Evolutionary conservation across 2,797 vertebrate species (phyloP), one percentile per base, ranked within the genome.

Genomic region (Bradypodion ventrale): DNA sequence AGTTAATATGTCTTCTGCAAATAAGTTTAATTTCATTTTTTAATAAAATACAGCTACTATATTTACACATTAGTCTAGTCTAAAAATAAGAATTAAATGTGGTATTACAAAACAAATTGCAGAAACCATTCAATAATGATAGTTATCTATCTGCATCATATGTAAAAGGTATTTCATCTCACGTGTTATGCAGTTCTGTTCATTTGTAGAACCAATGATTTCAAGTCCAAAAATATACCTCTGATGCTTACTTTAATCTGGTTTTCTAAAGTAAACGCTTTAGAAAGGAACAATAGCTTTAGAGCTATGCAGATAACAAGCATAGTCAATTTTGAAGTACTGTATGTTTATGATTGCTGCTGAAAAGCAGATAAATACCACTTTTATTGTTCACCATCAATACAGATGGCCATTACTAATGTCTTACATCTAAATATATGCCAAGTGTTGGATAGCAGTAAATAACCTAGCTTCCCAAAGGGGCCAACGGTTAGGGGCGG

Each of bases 21-120:
- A 94, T 82, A 92, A 87, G 79, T 92, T 92, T 93, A 93, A 94
- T 92, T 92, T 63, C 70, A 87, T 84, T 86, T 89, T 92, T 87
- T n/a, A n/a, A 93, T 89, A 91, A 92, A 94, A 93, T 91, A 90
- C 89, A 93, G 84, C 77, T 91, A 49, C 29, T 68, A 1, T 87
- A 94, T 94, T 91, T 94, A 93, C 91, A 94, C 87, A 90, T 66
- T 88, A 76, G 89, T 78, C 89, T 93, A 84, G 84, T 88, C 90
- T 92, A 87, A 93, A 93, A 93, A 90, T 89, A 93, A 1, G 85
- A 92, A 83, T 77, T 89, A 87, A 93, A 84, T 73, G 79, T 83
- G 89, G 91, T 90, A 83, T 84, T 87, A 89, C 83, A 75, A 85
- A 59, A 89, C 83, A 92, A 94, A 91, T 66, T 86, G 63, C 84